phyloP scores from a whole-genome alignment of 2,888 invertebrate species.

The Mayetiola destructor region DNA sequence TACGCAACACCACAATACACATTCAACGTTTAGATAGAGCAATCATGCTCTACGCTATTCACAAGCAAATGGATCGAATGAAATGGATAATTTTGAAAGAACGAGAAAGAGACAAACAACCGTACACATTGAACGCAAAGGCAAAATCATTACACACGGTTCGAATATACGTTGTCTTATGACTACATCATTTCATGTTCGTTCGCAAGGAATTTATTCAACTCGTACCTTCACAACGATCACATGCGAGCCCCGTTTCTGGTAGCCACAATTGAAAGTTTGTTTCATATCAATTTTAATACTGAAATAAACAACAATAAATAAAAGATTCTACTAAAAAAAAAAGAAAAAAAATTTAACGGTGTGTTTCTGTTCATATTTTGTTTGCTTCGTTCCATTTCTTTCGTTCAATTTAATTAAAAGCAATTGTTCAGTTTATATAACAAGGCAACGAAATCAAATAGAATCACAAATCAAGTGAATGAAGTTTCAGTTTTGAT shows the following conservation, averaged over 20 bases:
- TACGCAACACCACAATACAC: background rate
- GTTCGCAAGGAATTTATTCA: conserved; percentile 6
- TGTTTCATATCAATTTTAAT: background rate
- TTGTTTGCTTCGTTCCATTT: background rate
- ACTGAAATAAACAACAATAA: no score
- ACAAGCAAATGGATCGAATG: background rate
- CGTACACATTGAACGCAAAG: background rate
- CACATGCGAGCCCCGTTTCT: conserved; percentile 2
- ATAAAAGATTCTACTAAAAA: no score
- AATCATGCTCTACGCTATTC: no score
- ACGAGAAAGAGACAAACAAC: background rate
- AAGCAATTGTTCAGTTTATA: conserved; percentile 1
- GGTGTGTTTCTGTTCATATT: no score
- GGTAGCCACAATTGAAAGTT: background rate
- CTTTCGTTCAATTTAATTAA: conserved; percentile 4
- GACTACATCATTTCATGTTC: conserved; percentile 8
- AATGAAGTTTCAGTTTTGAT: background rate
- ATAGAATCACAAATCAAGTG: background rate
- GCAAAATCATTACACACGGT: background rate
- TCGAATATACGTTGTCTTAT: background rate
- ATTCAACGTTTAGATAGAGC: background rate
- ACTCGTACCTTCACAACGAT: conserved; percentile 13
- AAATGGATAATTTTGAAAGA: background rate
- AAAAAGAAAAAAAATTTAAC: no score
- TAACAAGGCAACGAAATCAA: background rate